These are phyloP conservation scores for Ptilorrhoa leucosticta DNA, from an alignment of 2,113 vertebrate species.

Conservation along the genomic window DNA sequence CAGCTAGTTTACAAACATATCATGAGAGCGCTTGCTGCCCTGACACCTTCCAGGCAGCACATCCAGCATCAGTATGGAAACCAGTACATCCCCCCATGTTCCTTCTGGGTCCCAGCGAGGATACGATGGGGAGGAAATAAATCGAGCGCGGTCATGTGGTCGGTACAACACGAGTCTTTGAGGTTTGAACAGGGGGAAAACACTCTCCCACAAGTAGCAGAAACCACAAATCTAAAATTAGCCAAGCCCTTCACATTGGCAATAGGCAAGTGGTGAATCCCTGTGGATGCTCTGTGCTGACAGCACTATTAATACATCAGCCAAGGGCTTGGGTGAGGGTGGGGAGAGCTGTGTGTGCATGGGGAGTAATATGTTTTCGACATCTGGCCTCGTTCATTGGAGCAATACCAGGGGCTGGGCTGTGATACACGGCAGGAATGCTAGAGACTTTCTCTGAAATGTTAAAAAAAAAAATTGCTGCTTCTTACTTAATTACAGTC, in stretches of 20 bases:
- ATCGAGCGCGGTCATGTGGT: neutral
- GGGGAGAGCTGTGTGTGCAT: neutral
- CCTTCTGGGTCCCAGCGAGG: neutral
- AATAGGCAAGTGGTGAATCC: slow-evolving; percentile 34
- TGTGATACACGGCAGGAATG: neutral
- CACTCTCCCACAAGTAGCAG: neutral
- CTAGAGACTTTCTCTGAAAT: neutral
- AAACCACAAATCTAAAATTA: slow-evolving; percentile 50
- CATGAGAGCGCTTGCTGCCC: neutral
- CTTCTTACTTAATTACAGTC: slow-evolving; percentile 69
- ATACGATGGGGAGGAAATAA: neutral
- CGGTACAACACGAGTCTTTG: neutral
- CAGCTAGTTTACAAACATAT: slow-evolving; percentile 24
- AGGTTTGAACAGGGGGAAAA: slow-evolving; percentile 1
- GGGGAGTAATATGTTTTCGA: neutral
- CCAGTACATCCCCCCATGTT: neutral
- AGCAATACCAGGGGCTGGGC: neutral
- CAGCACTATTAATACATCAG: slow-evolving; percentile 50
- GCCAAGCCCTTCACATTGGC: slow-evolving; percentile 4
- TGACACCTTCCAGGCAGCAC: neutral
- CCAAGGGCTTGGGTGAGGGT: neutral
- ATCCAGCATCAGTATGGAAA: neutral
- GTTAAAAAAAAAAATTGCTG: neutral
- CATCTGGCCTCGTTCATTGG: neutral
- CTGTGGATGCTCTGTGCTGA: slow-evolving; percentile 8